Evolutionary conservation across 2,797 vertebrate species (phyloP), one percentile per base, ranked within the genome.

Genomic region (Florisuga fusca): DNA sequence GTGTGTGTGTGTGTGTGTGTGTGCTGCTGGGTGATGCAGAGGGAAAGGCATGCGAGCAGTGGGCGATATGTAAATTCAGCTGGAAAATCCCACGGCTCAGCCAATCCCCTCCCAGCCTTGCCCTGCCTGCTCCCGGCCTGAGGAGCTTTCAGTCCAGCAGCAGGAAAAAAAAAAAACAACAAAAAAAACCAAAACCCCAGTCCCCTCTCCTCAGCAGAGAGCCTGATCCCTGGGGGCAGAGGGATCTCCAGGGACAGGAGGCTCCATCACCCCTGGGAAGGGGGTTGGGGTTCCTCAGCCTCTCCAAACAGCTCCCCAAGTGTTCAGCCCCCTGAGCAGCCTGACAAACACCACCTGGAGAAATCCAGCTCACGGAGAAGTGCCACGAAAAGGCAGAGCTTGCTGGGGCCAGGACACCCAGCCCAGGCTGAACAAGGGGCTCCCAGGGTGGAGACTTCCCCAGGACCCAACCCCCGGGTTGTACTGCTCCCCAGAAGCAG

Each of bases 11-110:
- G 63, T 20, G 75, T 31, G 38, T 66, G 84, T 50, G 82, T 51
- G 90, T 68, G 64, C 62, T 11, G 61, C 87, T 8, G n/a, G 31
- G 86, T 98, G 98, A 98, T 98, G 97, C 94, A 95, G 97, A 98
- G 97, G 97, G 97, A 98, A 98, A 98, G 98, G 98, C 97, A 98
- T 94, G 97, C 97, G 33, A 84, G 87, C 93, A 96, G 97, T 96
- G 96, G 97, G 96, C 94, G 92, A 96, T 72, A 94, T 93, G 97
- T 84, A 97, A 97, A 97, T 87, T 23, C 87, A 62, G 93, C 93
- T 80, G 93, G 96, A 95, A 97, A 97, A 96, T 95, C 96, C 96
- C 88, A 53, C 84, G 38, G 84, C 94, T 93, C 66, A 50, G 94
- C 96, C 97, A 95, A 96, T 91, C 48, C 25, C 61, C 34, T 91